These are phyloP conservation scores for Panagrolaimus sp. DNA, from an alignment of 1,140 invertebrate genomes.

Conservation along the genomic window DNA sequence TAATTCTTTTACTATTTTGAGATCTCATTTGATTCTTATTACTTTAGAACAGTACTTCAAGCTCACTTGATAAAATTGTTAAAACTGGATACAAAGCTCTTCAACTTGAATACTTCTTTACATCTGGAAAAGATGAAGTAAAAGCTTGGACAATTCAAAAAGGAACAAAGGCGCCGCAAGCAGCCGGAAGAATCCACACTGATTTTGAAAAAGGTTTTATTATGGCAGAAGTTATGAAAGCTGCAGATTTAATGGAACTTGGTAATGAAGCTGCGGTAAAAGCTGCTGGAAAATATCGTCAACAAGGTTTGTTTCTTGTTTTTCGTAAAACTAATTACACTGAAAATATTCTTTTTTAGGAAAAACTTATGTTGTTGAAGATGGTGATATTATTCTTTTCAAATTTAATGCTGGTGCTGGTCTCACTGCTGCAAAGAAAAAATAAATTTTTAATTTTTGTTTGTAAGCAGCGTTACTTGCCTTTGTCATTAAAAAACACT, in stretches of 20 bases:
- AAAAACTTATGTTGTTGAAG: conserved; percentile 84
- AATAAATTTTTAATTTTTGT: conserved; percentile 24
- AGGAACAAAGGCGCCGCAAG: conserved; percentile 94
- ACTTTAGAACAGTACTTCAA: conserved; percentile 57
- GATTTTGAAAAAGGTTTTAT: conserved; percentile 99
- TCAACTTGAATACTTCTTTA: conserved; percentile 92
- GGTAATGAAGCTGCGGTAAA: conserved; percentile 49
- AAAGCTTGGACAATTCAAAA: conserved; percentile 99
- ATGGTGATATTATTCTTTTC: conserved; percentile 98
- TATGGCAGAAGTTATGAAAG: conserved; percentile 99
- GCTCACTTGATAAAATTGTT: conserved; percentile 91
- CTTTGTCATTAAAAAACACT: no score
- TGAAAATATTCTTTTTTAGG: no score
- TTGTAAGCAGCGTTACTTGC: no score
- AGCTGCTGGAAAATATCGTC: conserved; percentile 85
- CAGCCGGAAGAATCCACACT: conserved; percentile 93
- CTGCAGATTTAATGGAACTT: conserved; percentile 83
- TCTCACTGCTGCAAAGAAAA: conserved; percentile 69
- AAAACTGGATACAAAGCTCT: conserved; percentile 91
- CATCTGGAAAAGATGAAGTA: conserved; percentile 87
- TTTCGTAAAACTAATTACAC: no score
- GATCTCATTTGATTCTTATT: conserved; percentile 33
- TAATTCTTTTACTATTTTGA: conserved; percentile 14
- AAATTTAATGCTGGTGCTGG: conserved; percentile 99
- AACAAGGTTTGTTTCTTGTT: conserved; percentile 72